Evolutionary conservation across 2,888 invertebrate genomes (phyloP).

Genomic region (Tachina lurida): DNA sequence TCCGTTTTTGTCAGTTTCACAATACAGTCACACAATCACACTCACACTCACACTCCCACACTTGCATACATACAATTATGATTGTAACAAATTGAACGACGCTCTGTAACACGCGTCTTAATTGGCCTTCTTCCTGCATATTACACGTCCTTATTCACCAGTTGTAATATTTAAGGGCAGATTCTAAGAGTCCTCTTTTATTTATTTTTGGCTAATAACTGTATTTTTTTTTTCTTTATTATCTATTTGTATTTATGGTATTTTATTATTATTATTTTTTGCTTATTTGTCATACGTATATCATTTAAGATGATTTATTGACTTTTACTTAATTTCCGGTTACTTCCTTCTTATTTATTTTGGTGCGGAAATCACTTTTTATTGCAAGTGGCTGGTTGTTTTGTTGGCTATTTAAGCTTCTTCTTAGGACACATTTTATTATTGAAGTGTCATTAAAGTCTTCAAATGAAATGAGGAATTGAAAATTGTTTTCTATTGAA

Average conservation of each 20-base stretch:
- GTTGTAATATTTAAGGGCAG: slow-evolving; percentile 39
- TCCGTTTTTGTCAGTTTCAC: slow-evolving; percentile 74
- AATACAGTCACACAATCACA: slow-evolving; percentile 5
- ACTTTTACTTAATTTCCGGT: slow-evolving; percentile 79
- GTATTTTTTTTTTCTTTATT: slow-evolving; percentile 48
- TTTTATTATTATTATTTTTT: slow-evolving; percentile 63
- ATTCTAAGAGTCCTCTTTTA: slow-evolving; percentile 33
- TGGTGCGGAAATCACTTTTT: slow-evolving; percentile 51
- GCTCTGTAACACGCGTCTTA: slow-evolving; percentile 81
- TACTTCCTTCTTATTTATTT: slow-evolving; percentile 47
- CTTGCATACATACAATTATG: slow-evolving; percentile 74
- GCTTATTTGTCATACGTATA: slow-evolving; percentile 61
- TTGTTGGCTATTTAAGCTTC: neutral
- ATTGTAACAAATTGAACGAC: slow-evolving; percentile 83
- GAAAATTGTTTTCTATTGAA: neutral
- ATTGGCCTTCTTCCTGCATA: slow-evolving; percentile 72
- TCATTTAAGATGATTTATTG: slow-evolving; percentile 79
- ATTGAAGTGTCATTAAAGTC: slow-evolving; percentile 56
- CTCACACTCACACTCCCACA: no score
- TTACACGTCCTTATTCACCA: slow-evolving; percentile 40
- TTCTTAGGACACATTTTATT: slow-evolving; percentile 9
- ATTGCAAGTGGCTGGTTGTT: slow-evolving; percentile 13
- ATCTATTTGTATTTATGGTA: slow-evolving; percentile 62
- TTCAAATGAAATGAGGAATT: slow-evolving; percentile 4
- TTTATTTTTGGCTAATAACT: slow-evolving; percentile 55